Evolutionary conservation across 2,888 invertebrate genomes (phyloP), one percentile per base, ranked within the genome.

Genomic region (Deilephila elpenor): DNA sequence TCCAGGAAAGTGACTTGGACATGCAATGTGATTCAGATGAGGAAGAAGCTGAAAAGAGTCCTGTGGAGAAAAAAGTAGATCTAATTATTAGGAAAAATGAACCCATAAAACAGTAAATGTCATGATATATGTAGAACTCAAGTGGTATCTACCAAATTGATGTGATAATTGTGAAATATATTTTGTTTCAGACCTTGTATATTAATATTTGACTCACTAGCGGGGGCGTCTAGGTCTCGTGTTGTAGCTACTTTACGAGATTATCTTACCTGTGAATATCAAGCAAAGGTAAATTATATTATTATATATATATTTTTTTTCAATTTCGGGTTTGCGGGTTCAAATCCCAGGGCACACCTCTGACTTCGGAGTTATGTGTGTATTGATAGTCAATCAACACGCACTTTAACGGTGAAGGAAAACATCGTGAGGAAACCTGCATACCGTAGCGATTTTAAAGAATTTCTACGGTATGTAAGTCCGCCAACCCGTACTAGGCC

Each of bases 121-220:
- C 59, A 29, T 71, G 17, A 20, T 25, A 73, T 70, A 74, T 75
- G 62, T 78, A 59, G 75, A 14, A 75, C 73, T 73, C 73, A 75
- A 75, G 78, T 71, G 71, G 61, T 5, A 6, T 59, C 29, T 29
- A 44, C 25, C 51, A 17, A 29, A 56, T 73, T 71, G 37, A 71
- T 19, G 59, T 71, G 44, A 59, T 32, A 1, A 14, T 32, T 44
- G 44, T 44, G 11, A 44, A 44, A 20, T 70, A 76, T 71, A 79
- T 79, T 81, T 81, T 76, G 80, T 96, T 96, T 77, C 94, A 98
- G 98, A 84, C 98, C 99, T 0, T 98, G 98, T 88, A 98, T 99
- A 85, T 93, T 99, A 75, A 98, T 99, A 86, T 99, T 99, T 90
- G 99, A 99, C 93, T 99, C 99, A 0, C 92, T 99, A 83, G 97